Percentiles rank a stretch among this genome's conserved stretches.
phyloP scores from a whole-genome alignment of 1,140 invertebrate genomes.

The Meloidogyne floridensis region DNA sequence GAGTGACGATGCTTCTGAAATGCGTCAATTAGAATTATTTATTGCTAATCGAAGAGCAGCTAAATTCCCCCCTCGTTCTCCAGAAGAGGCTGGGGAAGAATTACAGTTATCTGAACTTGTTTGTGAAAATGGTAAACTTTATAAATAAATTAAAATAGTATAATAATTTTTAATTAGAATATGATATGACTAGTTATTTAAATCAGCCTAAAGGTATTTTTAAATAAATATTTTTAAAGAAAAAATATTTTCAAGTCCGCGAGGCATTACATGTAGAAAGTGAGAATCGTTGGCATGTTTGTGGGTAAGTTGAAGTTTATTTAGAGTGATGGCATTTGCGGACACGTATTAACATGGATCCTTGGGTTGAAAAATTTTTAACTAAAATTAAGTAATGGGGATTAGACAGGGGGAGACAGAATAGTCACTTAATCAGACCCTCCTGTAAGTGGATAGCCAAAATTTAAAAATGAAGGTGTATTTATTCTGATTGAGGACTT shows the following conservation, averaged over 20 bases:
- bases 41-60: conserved; percentile 12
- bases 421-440: no score
- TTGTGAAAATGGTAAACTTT: conserved; percentile 26
- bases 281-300: conserved; percentile 56
- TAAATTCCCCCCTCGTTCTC: not conserved
- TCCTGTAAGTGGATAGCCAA: no score
- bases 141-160: not conserved
- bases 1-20: conserved; percentile 19
- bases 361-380: no score
- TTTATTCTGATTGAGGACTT: no score
- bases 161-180: conserved; percentile 36
- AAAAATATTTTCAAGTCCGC: conserved; percentile 45
- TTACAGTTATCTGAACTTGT: conserved; percentile 22
- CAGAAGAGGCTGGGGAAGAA: conserved; percentile 7
- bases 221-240: not conserved
- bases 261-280: conserved; percentile 61
- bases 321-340: no score
- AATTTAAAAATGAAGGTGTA: no score
- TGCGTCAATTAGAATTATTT: conserved; percentile 21
- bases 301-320: conserved; percentile 43
- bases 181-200: conserved; percentile 62
- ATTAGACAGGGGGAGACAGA: no score
- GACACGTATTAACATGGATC: no score
- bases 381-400: no score
- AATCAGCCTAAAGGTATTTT: conserved; percentile 45